A percentile compares a stretch with the other conserved stretches of the same genome.
Evolutionary conservation across 2,113 vertebrate genomes (phyloP).

Genomic region (Ameiurus melas): DNA sequence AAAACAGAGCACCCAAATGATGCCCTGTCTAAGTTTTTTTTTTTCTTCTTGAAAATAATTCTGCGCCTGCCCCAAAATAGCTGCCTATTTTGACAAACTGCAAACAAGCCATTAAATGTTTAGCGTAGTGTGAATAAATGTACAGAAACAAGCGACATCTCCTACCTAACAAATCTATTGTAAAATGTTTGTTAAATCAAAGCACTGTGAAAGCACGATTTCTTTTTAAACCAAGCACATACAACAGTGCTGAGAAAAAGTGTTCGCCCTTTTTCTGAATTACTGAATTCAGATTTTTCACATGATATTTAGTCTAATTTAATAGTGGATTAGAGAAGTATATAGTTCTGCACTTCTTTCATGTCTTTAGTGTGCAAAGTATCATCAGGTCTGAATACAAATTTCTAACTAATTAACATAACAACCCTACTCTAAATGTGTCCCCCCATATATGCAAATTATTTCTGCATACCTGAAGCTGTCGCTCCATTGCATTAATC

Average conservation of each 20-base stretch:
- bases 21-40: too few relatives aligned
- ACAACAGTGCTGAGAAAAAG: background rate
- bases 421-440: background rate
- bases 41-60: too few relatives aligned
- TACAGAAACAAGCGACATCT: background rate
- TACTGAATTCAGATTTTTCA: background rate
- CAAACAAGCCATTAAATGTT: background rate
- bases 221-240: background rate
- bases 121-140: background rate
- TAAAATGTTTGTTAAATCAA: background rate
- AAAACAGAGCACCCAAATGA: too few relatives aligned
- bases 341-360: background rate
- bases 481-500: constrained; percentile 95
- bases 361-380: background rate
- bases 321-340: background rate
- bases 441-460: background rate
- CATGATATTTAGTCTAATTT: background rate
- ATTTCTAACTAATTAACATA: background rate
- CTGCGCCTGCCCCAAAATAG: too few relatives aligned
- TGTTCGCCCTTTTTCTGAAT: background rate
- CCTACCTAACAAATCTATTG: background rate
- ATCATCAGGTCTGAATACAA: background rate
- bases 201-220: background rate
- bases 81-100: background rate
- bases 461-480: constrained; percentile 81